Base-by-base conservation (phyloP, 2,113 vertebrate genomes). In the Psammodynastes pulverulentus region DNA sequence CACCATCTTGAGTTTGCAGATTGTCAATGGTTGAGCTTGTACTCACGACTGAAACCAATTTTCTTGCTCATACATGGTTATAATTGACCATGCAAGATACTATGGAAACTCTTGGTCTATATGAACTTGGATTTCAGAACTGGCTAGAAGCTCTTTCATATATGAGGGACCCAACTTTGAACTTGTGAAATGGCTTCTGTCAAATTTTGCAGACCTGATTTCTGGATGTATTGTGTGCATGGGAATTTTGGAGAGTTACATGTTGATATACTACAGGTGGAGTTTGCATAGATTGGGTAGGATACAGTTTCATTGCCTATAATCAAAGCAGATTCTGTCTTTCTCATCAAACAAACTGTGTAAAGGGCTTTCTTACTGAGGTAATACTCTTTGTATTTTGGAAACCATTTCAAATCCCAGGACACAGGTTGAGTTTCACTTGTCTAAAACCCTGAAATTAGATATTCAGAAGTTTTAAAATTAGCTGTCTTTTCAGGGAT, bases 331-430 rank as follows among this genome's bases (percentile, higher is more conserved):
- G 56, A 52, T 46, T 93, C 86, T 56, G 84, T 91, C 91, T 93
- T 93, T 90, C 72, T 89, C 94, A 93, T 58, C 56, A 92, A 89
- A 87, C 89, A 2, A 91, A 29, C 23, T 90, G 39, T 24, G 39
- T 46, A 89, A 39, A 9, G 51, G 85, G 39, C 86, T 93, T 93
- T 92, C 29, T 87, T 93, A 89, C 84, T 95, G 91, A 93, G 53
- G 26, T 92, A 92, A 87, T 58, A 93, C 53, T n/a, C 89, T 88
- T 62, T 91, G 43, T 88, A 17, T 90, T 93, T 72, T 93, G 58
- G 91, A 94, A 95, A 94, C 58, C 85, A 21, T 94, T 92, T 94
- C 89, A 79, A 29, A 48, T 89, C 86, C 39, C 72, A 52, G 54
- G 24, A 58, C 24, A 88, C 3, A 72, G 67, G 51, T 93, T 85